Percentiles rank a stretch among this genome's conserved stretches.
Evolutionary conservation across 2,888 invertebrate species (phyloP).

Genomic region (Drosophila affinis): DNA sequence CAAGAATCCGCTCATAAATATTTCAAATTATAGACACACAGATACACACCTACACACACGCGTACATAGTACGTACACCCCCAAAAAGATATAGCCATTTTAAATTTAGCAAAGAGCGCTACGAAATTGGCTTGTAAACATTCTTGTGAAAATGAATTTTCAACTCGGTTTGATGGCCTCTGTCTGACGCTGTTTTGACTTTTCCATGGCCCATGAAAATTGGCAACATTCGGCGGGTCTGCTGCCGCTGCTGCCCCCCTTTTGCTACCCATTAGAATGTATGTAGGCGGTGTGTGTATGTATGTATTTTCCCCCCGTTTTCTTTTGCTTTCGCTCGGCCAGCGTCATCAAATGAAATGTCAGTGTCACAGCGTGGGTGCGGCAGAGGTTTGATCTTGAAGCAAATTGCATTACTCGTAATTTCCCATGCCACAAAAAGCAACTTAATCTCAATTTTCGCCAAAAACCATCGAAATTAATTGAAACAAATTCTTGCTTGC

Average conservation of each 20-base stretch:
- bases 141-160: conserved; percentile 29
- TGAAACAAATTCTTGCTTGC: not conserved
- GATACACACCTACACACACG: conserved; percentile 9
- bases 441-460: not conserved
- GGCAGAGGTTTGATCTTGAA: conserved; percentile 39
- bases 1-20: conserved; percentile 26
- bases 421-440: not conserved
- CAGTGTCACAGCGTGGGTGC: conserved; percentile 77
- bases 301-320: conserved; percentile 19
- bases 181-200: conserved; percentile 18
- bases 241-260: conserved; percentile 12
- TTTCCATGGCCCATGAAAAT: conserved; percentile 48
- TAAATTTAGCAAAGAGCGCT: conserved; percentile 60
- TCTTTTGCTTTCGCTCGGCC: conserved; percentile 33
- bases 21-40: conserved; percentile 34
- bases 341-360: conserved; percentile 71
- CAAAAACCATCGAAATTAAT: not conserved
- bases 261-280: conserved; percentile 17
- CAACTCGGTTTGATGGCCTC: conserved; percentile 42
- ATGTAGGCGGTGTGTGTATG: conserved; percentile 16
- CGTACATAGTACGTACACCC: too few species aligned
- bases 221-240: conserved; percentile 47
- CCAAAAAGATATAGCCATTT: conserved; percentile 31
- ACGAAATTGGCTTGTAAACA: conserved; percentile 56
- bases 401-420: conserved; percentile 10